phyloP scores from a whole-genome alignment of 2,797 vertebrate species.

The Huso huso region DNA sequence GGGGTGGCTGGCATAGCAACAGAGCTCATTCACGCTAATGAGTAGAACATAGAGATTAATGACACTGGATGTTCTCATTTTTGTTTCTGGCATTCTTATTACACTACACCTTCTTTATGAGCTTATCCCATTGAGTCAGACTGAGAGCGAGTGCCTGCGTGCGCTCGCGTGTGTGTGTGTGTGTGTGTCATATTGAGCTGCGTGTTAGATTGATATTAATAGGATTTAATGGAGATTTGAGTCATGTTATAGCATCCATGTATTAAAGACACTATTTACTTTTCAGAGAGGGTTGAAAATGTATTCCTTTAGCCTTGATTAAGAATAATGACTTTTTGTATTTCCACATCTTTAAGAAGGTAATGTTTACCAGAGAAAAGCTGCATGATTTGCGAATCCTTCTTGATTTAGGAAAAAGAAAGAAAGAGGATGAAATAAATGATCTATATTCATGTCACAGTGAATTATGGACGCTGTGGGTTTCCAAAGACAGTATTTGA shows the following conservation, averaged over 20 bases:
- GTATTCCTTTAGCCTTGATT: neutral
- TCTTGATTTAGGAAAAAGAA: conserved; percentile 8
- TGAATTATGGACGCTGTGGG: conserved; percentile 27
- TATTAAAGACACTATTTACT: neutral
- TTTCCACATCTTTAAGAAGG: neutral
- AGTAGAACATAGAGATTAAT: conserved; percentile 38
- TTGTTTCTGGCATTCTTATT: neutral
- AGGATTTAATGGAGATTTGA: conserved; percentile 16
- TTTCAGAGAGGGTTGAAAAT: neutral
- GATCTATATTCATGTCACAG: conserved; percentile 29
- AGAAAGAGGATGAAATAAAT: conserved; percentile 21
- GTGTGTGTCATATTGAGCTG: no score
- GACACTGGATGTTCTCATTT: conserved; percentile 17
- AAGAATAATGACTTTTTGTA: neutral
- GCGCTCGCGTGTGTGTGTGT: neutral
- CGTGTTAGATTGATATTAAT: conserved; percentile 8
- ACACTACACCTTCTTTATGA: neutral
- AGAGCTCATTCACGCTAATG: conserved; percentile 33
- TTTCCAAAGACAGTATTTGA: conserved; percentile 39
- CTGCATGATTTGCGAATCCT: conserved; percentile 14
- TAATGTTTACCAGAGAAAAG: conserved; percentile 16
- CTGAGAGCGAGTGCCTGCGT: no score
- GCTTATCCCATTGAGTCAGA: neutral
- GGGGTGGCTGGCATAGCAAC: conserved; percentile 9
- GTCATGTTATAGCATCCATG: conserved; percentile 5